Evolutionary conservation across 2,113 vertebrate species (phyloP).

Genomic region (Tragelaphus imberbis): DNA sequence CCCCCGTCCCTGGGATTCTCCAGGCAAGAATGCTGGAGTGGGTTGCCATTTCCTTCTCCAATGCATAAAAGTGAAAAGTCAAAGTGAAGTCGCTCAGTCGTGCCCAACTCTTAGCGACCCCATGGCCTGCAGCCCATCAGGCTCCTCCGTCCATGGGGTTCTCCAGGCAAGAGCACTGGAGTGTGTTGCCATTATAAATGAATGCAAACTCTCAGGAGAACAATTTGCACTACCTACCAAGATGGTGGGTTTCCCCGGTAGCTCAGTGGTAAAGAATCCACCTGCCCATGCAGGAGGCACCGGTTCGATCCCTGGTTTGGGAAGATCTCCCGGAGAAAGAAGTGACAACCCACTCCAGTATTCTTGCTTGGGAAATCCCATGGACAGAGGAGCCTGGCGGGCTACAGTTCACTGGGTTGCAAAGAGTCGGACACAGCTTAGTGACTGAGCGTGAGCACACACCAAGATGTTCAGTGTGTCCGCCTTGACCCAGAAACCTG

Average conservation of each 20-base stretch:
- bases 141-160: too few species aligned
- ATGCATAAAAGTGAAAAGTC: too few species aligned
- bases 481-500: not conserved
- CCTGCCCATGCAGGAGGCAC: not conserved
- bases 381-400: not conserved
- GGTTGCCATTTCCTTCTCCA: too few species aligned
- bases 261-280: not conserved
- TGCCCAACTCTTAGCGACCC: too few species aligned
- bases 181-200: too few species aligned
- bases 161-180: too few species aligned
- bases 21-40: too few species aligned
- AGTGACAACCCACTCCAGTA: not conserved
- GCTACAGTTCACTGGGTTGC: not conserved
- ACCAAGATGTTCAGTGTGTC: not conserved
- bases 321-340: not conserved
- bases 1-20: too few species aligned
- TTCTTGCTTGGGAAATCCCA: not conserved
- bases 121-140: too few species aligned
- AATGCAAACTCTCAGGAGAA: not conserved
- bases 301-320: not conserved
- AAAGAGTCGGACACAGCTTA: not conserved
- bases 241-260: not conserved
- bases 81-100: too few species aligned
- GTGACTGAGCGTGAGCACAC: fast-evolving
- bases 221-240: too few species aligned